phyloP scores from a whole-genome alignment of 2,113 vertebrate genomes.

The Myotis brandtii region DNA sequence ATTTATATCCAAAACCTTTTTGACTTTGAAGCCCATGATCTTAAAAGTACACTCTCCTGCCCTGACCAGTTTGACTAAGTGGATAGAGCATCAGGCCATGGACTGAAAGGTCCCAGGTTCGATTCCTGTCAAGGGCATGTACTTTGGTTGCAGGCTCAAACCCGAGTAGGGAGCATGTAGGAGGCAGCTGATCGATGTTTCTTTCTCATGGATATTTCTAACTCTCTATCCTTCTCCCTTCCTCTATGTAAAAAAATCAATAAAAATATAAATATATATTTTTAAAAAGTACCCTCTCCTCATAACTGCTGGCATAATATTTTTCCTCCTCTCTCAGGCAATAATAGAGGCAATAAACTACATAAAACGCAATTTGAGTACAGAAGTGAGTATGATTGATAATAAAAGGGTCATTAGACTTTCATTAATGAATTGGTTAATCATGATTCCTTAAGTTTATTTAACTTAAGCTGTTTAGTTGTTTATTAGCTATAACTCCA shows the following conservation, averaged over 20 bases:
- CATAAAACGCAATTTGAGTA: slow-evolving; percentile 30
- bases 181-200: too few relatives aligned
- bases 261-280: too few relatives aligned
- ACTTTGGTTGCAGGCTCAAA: too few relatives aligned
- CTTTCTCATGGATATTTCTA: too few relatives aligned
- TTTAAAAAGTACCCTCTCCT: slow-evolving; percentile 12
- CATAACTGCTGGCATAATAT: background rate
- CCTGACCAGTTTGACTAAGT: too few relatives aligned
- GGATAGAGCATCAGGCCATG: too few relatives aligned
- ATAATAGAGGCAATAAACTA: slow-evolving; percentile 31
- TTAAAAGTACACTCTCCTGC: slow-evolving; percentile 32
- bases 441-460: slow-evolving; percentile 6
- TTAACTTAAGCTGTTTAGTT: slow-evolving; percentile 59
- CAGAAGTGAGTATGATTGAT: slow-evolving; percentile 45
- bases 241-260: too few relatives aligned
- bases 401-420: slow-evolving; percentile 39
- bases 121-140: too few relatives aligned
- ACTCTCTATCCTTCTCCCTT: too few relatives aligned
- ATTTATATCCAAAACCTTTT: background rate
- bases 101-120: too few relatives aligned
- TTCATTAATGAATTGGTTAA: slow-evolving; percentile 52
- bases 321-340: background rate
- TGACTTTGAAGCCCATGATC: background rate
- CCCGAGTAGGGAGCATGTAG: too few relatives aligned
- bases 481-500: too few relatives aligned